Percentiles rank a stretch among this genome's conserved stretches.
phyloP scores from a whole-genome alignment of 35 echinoderm and acorn worm genomes.

The Antedon bifida region DNA sequence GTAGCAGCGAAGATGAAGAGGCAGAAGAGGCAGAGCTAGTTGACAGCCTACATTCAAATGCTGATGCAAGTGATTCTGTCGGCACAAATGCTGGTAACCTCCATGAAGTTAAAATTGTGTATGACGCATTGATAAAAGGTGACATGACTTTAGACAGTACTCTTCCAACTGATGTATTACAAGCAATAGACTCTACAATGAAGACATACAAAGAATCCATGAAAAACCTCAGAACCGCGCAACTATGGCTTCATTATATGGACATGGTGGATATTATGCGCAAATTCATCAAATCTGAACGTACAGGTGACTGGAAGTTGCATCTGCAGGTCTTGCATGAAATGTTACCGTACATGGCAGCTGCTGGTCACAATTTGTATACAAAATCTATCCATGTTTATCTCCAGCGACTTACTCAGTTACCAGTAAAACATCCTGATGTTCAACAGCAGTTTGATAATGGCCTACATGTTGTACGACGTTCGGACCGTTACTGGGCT shows the following conservation, averaged over 20 bases:
- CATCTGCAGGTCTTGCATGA: neutral
- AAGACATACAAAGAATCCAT: neutral
- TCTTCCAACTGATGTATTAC: neutral
- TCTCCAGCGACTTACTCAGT: neutral
- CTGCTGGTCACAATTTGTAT: conserved; percentile 13
- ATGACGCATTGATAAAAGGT: too few species aligned
- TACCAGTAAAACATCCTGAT: neutral
- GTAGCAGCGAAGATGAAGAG: neutral
- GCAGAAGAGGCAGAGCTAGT: too few species aligned
- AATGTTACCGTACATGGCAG: conserved; percentile 4
- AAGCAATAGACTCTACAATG: neutral
- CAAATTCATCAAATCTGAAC: neutral
- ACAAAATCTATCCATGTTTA: conserved; percentile 1
- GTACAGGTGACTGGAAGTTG: neutral
- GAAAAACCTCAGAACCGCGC: neutral
- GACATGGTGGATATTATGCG: neutral
- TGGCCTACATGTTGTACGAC: neutral
- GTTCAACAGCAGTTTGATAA: neutral
- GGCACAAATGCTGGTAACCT: too few species aligned
- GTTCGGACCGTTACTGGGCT: neutral
- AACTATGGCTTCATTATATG: neutral
- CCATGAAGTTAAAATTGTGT: too few species aligned
- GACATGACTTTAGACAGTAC: too few species aligned
- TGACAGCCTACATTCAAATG: too few species aligned
- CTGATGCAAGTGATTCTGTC: too few species aligned